Percentiles rank a stretch among this genome's conserved stretches.
phyloP scores from a whole-genome alignment of 2,797 vertebrate species.

The Sitta carolinensis region DNA sequence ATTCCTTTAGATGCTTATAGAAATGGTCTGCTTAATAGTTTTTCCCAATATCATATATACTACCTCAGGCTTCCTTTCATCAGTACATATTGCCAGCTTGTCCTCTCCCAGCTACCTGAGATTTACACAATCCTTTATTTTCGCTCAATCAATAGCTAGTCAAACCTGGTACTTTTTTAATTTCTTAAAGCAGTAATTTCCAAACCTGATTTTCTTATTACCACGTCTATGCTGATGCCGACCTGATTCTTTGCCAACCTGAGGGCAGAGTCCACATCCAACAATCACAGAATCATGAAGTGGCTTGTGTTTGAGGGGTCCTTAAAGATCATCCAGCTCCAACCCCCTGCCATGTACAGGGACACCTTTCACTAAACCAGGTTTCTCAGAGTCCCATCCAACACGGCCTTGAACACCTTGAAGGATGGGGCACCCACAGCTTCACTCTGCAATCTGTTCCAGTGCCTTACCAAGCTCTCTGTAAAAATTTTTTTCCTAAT shows the following conservation, averaged over 20 bases:
- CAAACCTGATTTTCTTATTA: not conserved
- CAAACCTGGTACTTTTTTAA: not conserved
- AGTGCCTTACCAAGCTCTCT: not conserved
- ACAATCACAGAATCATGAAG: not conserved
- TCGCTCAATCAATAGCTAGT: not conserved
- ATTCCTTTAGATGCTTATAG: not conserved
- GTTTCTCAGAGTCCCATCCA: not conserved
- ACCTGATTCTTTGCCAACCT: not conserved
- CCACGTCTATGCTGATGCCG: not conserved
- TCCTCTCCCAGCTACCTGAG: not conserved
- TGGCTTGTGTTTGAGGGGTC: fast-evolving
- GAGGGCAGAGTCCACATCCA: not conserved
- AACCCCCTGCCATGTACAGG: fast-evolving
- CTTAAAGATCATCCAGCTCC: not conserved
- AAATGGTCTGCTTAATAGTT: not conserved
- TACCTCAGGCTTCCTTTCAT: not conserved
- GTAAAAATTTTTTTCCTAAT: not conserved
- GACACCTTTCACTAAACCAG: not conserved
- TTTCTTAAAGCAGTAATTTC: not conserved
- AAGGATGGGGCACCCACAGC: not conserved
- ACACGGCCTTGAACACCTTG: not conserved
- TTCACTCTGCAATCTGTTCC: not conserved
- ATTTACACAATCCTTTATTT: not conserved
- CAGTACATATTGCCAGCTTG: not conserved
- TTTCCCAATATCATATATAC: not conserved